A percentile compares a stretch with the other conserved stretches of the same genome.
Evolutionary conservation across 2,888 invertebrate species (phyloP).

Genomic region (Caenorhabditis becei): DNA sequence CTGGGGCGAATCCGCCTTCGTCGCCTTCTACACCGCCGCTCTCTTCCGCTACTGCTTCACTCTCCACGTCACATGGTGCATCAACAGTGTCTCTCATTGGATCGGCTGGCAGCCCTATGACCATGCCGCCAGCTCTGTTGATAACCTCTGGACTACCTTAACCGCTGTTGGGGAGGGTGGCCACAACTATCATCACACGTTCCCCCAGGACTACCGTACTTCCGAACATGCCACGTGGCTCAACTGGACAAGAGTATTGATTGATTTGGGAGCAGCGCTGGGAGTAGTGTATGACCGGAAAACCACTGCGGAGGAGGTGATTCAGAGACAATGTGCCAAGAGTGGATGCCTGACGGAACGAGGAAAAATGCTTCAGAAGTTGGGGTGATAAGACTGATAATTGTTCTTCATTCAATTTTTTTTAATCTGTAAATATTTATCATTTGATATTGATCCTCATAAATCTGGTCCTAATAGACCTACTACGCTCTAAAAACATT

Average conservation of each 20-base stretch:
- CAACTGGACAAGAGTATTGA: slow-evolving; percentile 76
- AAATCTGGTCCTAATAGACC: too few relatives aligned
- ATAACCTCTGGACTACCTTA: slow-evolving; percentile 75
- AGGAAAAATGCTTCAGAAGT: slow-evolving; percentile 41
- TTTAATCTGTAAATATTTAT: too few relatives aligned
- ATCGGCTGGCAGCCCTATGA: slow-evolving; percentile 92
- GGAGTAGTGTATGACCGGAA: slow-evolving; percentile 79
- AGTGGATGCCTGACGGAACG: slow-evolving; percentile 45
- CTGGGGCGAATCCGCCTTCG: slow-evolving; percentile 90
- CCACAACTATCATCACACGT: slow-evolving; percentile 84
- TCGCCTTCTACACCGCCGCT: slow-evolving; percentile 89
- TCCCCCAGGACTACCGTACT: slow-evolving; percentile 82
- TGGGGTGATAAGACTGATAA: slow-evolving; percentile 34
- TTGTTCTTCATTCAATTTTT: too few relatives aligned
- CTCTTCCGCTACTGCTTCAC: slow-evolving; percentile 90
- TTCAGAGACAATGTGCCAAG: slow-evolving; percentile 67
- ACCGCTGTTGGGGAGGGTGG: slow-evolving; percentile 82
- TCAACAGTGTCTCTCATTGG: slow-evolving; percentile 70
- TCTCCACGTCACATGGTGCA: slow-evolving; percentile 90
- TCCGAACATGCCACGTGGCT: slow-evolving; percentile 72
- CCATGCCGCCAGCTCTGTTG: slow-evolving; percentile 83
- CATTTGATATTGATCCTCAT: too few relatives aligned
- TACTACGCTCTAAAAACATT: too few relatives aligned
- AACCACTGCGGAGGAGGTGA: slow-evolving; percentile 54
- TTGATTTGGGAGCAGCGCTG: slow-evolving; percentile 73